Evolutionary conservation across 2,888 invertebrate genomes (phyloP).

Genomic region (Calameuta filiformis): DNA sequence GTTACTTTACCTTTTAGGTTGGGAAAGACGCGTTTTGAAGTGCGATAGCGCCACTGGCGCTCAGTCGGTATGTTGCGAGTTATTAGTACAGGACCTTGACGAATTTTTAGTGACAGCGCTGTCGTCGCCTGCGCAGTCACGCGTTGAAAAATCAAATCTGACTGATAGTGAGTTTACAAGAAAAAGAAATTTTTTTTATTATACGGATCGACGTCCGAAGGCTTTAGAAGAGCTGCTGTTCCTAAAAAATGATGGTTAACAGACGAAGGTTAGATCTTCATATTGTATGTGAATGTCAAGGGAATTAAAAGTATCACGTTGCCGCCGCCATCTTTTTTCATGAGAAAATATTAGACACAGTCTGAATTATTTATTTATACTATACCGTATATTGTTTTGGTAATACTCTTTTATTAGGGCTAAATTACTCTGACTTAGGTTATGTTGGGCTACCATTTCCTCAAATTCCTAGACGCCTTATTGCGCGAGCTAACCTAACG

Average conservation of each 20-base stretch:
- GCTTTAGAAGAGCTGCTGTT: background rate
- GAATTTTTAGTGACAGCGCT: too few species aligned
- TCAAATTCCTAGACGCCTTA: background rate
- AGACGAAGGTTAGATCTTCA: background rate
- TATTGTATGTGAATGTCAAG: background rate
- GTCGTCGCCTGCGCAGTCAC: too few species aligned
- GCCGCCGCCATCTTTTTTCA: background rate
- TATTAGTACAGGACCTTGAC: too few species aligned
- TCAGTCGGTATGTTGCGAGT: too few species aligned
- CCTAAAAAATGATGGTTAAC: background rate
- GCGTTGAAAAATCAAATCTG: background rate
- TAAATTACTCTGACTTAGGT: background rate
- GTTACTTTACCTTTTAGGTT: too few species aligned
- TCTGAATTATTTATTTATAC: background rate
- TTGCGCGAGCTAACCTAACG: background rate
- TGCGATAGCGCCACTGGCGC: too few species aligned
- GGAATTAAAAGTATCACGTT: background rate
- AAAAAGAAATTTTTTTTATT: background rate
- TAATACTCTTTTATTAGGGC: background rate
- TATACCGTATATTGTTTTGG: background rate
- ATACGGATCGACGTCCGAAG: background rate
- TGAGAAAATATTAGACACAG: background rate
- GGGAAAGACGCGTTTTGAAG: too few species aligned
- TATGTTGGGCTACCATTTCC: background rate
- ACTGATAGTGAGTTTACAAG: background rate